Evolutionary conservation across 2,113 vertebrate genomes (phyloP), one percentile per base, ranked within the genome.

Genomic region (Xyliphius kryptos): DNA sequence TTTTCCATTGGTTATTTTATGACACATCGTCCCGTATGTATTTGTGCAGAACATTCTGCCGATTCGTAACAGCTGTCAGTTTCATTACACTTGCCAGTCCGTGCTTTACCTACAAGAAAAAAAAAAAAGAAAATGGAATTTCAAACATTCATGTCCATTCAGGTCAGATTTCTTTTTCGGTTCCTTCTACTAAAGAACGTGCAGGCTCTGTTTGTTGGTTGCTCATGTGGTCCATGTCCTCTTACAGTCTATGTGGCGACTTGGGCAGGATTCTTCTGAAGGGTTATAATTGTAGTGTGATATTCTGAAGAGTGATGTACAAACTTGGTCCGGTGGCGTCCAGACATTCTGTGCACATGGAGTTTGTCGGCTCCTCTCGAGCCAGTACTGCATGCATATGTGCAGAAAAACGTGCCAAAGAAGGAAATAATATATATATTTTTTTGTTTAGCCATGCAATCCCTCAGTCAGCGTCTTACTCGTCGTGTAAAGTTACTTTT

Each of bases 371-470:
- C 61, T 17, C 36, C 49, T n/a, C 64, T 70, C 59, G 60, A 63
- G 72, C 68, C 68, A 40, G 56, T 67, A 71, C 72, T 70, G 64
- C 72, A 74, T 74, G 72, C 72, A 70, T 64, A 64, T 51, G 72
- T 70, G 72, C 72, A 64, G 64, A 74, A 61, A 74, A 66, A 74
- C 55, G 56, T 70, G 64, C 65, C 64, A 15, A 47, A 68, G 55
- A 56, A 66, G 66, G 51, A 66, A 67, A 37, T 36, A 54, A 63
- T 55, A 60, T 50, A 60, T 55, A 51, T 49, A 4, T 49, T 38
- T 38, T 64, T 64, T 11, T 49, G 38, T 40, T 56, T 56, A 41
- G 41, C 51, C 67, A 60, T 69, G 67, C 67, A 69, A 53, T 64
- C 53, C 20, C 50, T 63, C 55, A 53, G 61, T 63, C 67, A 49